Percentiles rank a stretch among this genome's conserved stretches.
Evolutionary conservation across 2,888 invertebrate genomes (phyloP).

Genomic region (Urechis unicinctus): DNA sequence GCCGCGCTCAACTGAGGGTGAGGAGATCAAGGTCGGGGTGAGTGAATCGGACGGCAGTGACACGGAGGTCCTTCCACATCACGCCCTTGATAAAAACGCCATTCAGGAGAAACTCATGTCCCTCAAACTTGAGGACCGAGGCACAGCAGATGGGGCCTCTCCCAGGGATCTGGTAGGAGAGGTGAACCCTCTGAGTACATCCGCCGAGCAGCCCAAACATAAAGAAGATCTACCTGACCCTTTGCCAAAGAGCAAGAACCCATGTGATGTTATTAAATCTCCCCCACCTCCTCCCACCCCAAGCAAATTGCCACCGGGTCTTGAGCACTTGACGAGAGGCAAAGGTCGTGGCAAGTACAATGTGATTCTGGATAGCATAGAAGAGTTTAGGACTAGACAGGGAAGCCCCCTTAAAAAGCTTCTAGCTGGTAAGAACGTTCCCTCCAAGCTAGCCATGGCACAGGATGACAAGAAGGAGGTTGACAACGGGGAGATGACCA

Average conservation of each 20-base stretch:
- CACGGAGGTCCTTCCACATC: conserved; percentile 4
- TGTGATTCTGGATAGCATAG: background rate
- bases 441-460: no score
- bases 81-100: conserved; percentile 2
- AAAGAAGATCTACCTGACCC: no score
- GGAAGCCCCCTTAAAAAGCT: background rate
- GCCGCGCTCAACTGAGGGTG: background rate
- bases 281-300: no score
- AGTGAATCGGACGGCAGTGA: conserved; percentile 2
- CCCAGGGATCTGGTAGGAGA: conserved; percentile 14
- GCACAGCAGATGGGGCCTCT: conserved; percentile 20
- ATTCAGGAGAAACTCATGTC: background rate
- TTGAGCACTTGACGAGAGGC: background rate
- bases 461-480: background rate
- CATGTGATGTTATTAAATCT: no score
- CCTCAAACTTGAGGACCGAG: conserved; percentile 17
- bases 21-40: background rate
- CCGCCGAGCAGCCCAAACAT: background rate
- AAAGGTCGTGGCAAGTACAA: background rate
- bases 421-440: no score
- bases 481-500: background rate
- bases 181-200: background rate
- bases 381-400: background rate
- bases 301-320: background rate
- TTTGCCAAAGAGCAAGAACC: no score